Conservation (phyloP, 2,113 vertebrate species). For the Silurus asotus region DNA sequence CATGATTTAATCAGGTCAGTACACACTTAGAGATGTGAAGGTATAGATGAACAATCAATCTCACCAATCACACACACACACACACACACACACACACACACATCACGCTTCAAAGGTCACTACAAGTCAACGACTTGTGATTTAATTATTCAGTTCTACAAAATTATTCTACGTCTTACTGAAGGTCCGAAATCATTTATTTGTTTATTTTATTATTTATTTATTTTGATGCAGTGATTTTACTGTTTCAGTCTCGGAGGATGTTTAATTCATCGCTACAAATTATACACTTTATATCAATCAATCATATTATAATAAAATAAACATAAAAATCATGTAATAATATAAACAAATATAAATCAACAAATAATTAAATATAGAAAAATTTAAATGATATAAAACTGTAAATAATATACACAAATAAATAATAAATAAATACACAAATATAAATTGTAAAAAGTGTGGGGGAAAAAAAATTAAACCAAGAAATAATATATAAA, state of each 20-base stretch:
- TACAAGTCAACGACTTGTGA: not conserved
- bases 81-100: not conserved
- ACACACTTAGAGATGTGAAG: not conserved
- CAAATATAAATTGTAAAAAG: not conserved
- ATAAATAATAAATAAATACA: not conserved
- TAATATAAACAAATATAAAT: too few relatives aligned
- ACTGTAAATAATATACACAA: not conserved
- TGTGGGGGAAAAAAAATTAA: not conserved
- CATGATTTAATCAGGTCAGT: conserved; percentile 15
- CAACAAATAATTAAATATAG: too few relatives aligned
- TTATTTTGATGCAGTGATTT: not conserved
- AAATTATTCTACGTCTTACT: not conserved
- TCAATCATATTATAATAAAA: too few relatives aligned
- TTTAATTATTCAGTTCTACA: too few relatives aligned
- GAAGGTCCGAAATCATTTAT: not conserved
- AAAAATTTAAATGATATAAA: too few relatives aligned
- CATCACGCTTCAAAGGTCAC: not conserved
- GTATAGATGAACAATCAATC: not conserved
- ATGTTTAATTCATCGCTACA: too few relatives aligned
- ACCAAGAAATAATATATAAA: too few relatives aligned
- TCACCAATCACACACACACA: not conserved
- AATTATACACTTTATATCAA: too few relatives aligned
- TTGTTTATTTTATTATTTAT: not conserved
- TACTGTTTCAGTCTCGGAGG: too few relatives aligned
- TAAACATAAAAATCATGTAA: too few relatives aligned